phyloP scores from a whole-genome alignment of 2,797 vertebrate species.

The Eupleurogrammus muticus region DNA sequence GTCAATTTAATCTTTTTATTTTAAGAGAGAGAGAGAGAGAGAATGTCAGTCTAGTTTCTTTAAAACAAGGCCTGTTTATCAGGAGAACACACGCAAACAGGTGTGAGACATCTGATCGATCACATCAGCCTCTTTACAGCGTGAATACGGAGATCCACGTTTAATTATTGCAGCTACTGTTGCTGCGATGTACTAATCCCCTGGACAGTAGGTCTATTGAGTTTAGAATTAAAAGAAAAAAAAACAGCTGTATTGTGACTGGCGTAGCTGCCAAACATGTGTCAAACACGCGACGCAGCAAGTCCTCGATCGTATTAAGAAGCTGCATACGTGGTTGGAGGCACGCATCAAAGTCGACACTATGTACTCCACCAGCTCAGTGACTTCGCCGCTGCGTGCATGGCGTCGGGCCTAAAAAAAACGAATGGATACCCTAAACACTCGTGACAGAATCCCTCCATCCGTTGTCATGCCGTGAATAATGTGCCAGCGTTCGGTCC shows the following conservation, averaged over 20 bases:
- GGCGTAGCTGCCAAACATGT: slow-evolving; percentile 10
- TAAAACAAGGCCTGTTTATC: slow-evolving; percentile 51
- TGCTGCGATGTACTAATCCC: slow-evolving; percentile 26
- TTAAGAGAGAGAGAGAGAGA: too few species aligned
- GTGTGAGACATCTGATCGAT: slow-evolving; percentile 66
- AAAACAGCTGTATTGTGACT: slow-evolving; percentile 29
- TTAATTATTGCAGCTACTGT: slow-evolving; percentile 52
- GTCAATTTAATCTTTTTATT: too few species aligned
- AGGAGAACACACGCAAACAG: slow-evolving; percentile 62
- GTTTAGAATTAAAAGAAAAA: slow-evolving; percentile 28
- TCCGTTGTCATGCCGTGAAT: slow-evolving; percentile 63
- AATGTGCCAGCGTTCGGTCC: slow-evolving; percentile 64
- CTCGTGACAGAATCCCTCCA: slow-evolving; percentile 66
- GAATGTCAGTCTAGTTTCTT: too few species aligned
- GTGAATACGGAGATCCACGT: slow-evolving; percentile 60
- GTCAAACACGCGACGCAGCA: slow-evolving; percentile 10
- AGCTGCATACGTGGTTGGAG: slow-evolving; percentile 44
- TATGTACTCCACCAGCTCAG: slow-evolving; percentile 54
- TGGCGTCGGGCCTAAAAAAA: slow-evolving; percentile 61
- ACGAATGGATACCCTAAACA: slow-evolving; percentile 76
- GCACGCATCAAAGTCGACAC: slow-evolving; percentile 53
- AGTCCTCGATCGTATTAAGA: slow-evolving; percentile 42
- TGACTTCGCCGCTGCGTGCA: slow-evolving; percentile 47
- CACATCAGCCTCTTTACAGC: slow-evolving; percentile 50
- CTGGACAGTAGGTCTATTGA: slow-evolving; percentile 29